phyloP scores from a whole-genome alignment of 2,113 vertebrate species.

The Cololabis saira region DNA sequence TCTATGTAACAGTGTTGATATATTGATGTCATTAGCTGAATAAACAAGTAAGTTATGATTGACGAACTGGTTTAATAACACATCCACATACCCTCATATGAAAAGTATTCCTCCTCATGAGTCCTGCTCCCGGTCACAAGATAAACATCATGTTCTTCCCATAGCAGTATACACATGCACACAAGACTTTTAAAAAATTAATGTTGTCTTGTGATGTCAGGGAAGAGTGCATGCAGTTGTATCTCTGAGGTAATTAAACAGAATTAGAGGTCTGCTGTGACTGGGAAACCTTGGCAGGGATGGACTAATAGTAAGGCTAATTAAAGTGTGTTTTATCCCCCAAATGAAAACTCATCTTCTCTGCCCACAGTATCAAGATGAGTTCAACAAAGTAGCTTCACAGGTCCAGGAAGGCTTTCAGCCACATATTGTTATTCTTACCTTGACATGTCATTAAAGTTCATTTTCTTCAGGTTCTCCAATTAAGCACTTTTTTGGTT shows the following conservation, averaged over 20 bases:
- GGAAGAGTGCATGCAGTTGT: slow-evolving; percentile 59
- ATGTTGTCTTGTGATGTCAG: slow-evolving; percentile 70
- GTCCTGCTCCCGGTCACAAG: slow-evolving; percentile 57
- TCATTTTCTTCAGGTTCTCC: slow-evolving; percentile 14
- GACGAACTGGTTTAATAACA: slow-evolving; percentile 27
- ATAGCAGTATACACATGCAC: slow-evolving; percentile 26
- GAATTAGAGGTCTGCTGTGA: slow-evolving; percentile 75
- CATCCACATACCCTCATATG: slow-evolving; percentile 5
- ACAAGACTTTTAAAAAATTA: slow-evolving; percentile 49
- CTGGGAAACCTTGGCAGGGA: slow-evolving; percentile 62
- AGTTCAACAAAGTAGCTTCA: slow-evolving; percentile 51
- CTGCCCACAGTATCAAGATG: slow-evolving; percentile 42
- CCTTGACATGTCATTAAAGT: slow-evolving; percentile 37
- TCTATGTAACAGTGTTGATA: slow-evolving; percentile 2
- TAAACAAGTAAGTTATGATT: slow-evolving; percentile 16
- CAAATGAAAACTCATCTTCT: slow-evolving; percentile 70
- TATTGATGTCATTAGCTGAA: slow-evolving; percentile 19
- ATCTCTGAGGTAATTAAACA: slow-evolving; percentile 76
- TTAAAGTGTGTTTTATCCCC: slow-evolving; percentile 76
- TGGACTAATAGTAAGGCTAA: slow-evolving; percentile 76
- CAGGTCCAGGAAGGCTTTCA: slow-evolving; percentile 33
- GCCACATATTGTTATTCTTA: slow-evolving; percentile 27
- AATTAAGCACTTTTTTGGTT: slow-evolving; percentile 7
- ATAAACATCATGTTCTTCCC: slow-evolving; percentile 59
- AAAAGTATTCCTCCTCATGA: slow-evolving; percentile 35